Base-by-base conservation (phyloP, 2,113 vertebrate genomes). In the Apodemus speciosus region DNA sequence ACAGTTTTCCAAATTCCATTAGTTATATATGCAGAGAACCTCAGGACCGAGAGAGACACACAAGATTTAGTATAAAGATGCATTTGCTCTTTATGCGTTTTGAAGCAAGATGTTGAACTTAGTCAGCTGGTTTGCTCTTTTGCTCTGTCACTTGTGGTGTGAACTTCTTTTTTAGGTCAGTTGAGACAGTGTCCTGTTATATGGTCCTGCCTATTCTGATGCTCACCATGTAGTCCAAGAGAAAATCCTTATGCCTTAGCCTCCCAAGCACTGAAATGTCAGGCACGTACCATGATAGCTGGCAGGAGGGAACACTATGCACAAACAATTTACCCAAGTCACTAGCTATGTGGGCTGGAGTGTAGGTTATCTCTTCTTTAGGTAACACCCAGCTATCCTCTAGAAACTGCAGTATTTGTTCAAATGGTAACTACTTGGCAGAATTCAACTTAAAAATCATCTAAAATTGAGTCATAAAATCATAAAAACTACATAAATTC, bases 91-190 rank as follows among this genome's bases (percentile, higher is more conserved):
- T 58, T 58, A 9, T 69, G 3, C 25, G 43, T 91, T 89, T 15
- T 76, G 46, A 94, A 68, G 35, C n/a, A 46, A 90, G 88, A 21
- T 9, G 0, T 11, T 93, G 35, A 81, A 2, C 43, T 60, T 81
- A 56, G 68, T 79, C 21, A 58, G 76, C 81, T 69, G 40, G 76
- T 79, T 81, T 75, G 60, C 14, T 43, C 62, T 83, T 72, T 27
- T 87, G 30, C 27, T 91, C 0, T 73, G 73, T 76, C 58, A 91
- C 76, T 77, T 53, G 30, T 93, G 20, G 43, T 91, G 88, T 86
- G 64, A 95, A 92, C 30, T 85, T 95, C 69, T 16, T 43, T 49
- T 21, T 6, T 15, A 38, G 27, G 35, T 6, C 1, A 2, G 7
- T 56, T 18, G 46, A 18, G 49, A 14, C 20, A 85, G 62, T 25